Evolutionary conservation across 2,113 vertebrate species (phyloP), one percentile per base, ranked within the genome.

Genomic region (Microcebus tavaratra): DNA sequence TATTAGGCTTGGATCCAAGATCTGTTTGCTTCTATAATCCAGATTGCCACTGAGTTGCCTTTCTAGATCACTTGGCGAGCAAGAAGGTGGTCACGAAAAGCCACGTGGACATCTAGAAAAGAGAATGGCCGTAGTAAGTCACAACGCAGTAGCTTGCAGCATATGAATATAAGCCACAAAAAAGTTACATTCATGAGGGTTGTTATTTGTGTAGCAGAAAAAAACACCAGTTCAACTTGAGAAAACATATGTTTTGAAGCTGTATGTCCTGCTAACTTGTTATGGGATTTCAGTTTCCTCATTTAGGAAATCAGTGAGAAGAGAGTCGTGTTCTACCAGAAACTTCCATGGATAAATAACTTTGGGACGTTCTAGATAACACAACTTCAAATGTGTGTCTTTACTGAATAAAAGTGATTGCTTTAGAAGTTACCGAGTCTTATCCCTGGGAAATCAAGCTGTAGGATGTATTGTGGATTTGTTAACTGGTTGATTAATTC

Each of bases 291-390:
- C 21, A 57, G 20, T 85, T 78, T 94, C 42, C 68, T 92, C 53
- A 94, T 65, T 94, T 73, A 73, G 67, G 55, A 94, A 75, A 59
- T 76, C 68, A 42, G n/a, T 57, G 23, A 83, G 72, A 86, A 79
- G 55, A 72, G 27, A 65, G 29, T 88, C 25, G 12, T 25, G 20
- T 94, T 81, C 34, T 68, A 15, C 42, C 21, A 2, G 25, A 76
- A 90, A 7, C 21, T 88, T 72, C 50, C 9, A 13, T 48, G 2
- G 14, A 29, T 83, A 87, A 90, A 5, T 76, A n/a, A 42, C 21
- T 68, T 90, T 42, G 14, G 75, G 55, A 27, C 14, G 21, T 67
- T 88, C 65, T 59, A 36, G n/a, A 5, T 39, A 59, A 81, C 8
- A 80, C 12, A 76, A 3, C 36, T 39, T 68, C 29, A 72, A 21